Evolutionary conservation across 2,888 invertebrate genomes (phyloP).

Genomic region (Gandaritis pyraliata): DNA sequence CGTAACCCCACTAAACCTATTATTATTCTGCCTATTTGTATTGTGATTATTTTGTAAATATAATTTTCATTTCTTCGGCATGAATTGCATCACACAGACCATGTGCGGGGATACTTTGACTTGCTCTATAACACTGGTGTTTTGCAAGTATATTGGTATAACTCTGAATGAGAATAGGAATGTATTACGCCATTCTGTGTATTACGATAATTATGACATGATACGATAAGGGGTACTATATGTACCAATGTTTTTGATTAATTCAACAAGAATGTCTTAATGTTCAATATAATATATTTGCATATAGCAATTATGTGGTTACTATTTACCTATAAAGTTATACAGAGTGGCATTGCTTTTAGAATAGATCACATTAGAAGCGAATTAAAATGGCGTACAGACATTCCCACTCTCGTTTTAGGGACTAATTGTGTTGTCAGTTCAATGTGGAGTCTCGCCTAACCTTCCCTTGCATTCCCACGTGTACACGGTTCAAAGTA

Average conservation of each 20-base stretch:
- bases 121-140: not conserved
- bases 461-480: not conserved
- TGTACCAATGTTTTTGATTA: no score
- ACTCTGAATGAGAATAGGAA: not conserved
- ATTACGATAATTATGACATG: no score
- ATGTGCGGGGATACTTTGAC: not conserved
- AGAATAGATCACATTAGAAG: no score
- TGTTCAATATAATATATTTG: not conserved
- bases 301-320: not conserved
- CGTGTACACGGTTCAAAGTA: not conserved
- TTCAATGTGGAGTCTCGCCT: not conserved
- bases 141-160: not conserved
- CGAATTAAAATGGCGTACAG: not conserved
- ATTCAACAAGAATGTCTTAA: no score
- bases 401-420: constrained; percentile 5
- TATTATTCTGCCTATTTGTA: no score
- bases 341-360: no score
- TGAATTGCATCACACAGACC: not conserved
- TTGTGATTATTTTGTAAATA: no score
- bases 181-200: not conserved
- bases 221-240: no score
- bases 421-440: not conserved
- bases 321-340: no score
- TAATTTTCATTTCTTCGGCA: not conserved
- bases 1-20: no score